Evolutionary conservation across 2,113 vertebrate species (phyloP).

Genomic region (Solea solea): DNA sequence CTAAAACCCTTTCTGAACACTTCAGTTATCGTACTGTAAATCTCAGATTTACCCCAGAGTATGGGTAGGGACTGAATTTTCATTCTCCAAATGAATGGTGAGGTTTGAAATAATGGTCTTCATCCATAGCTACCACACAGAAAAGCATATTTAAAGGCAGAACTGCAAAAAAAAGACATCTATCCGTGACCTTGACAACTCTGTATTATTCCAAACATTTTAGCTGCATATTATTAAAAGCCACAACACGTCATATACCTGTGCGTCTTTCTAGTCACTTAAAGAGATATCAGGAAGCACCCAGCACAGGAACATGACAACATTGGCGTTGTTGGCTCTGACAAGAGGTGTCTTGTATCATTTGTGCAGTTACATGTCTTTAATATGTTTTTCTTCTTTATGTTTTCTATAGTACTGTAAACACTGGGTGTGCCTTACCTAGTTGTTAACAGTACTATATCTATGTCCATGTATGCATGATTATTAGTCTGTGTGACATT

Average conservation of each 20-base stretch:
- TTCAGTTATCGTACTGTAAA: neutral
- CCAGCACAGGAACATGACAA: too few relatives aligned
- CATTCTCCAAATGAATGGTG: neutral
- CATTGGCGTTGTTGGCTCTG: slow-evolving; percentile 24
- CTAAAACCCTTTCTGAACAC: neutral
- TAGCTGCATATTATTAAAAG: neutral
- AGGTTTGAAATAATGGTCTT: neutral
- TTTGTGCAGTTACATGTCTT: slow-evolving; percentile 23
- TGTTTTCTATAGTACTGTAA: slow-evolving; percentile 23
- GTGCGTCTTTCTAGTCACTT: too few relatives aligned
- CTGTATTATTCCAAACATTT: neutral
- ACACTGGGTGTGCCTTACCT: slow-evolving; percentile 8
- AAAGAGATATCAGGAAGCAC: too few relatives aligned
- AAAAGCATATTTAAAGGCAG: too few relatives aligned
- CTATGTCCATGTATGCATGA: slow-evolving; percentile 49
- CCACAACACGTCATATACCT: neutral
- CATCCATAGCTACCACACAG: too few relatives aligned
- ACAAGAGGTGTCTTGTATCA: slow-evolving; percentile 7
- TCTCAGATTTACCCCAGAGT: slow-evolving; percentile 15
- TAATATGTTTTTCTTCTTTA: slow-evolving; percentile 36
- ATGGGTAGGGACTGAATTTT: neutral
- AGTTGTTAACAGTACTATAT: slow-evolving; percentile 22
- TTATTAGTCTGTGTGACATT: slow-evolving; percentile 43
- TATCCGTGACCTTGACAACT: neutral
- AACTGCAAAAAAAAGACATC: too few relatives aligned